Conservation (phyloP, 2,797 vertebrate species). For the Hemibagrus guttatus region DNA sequence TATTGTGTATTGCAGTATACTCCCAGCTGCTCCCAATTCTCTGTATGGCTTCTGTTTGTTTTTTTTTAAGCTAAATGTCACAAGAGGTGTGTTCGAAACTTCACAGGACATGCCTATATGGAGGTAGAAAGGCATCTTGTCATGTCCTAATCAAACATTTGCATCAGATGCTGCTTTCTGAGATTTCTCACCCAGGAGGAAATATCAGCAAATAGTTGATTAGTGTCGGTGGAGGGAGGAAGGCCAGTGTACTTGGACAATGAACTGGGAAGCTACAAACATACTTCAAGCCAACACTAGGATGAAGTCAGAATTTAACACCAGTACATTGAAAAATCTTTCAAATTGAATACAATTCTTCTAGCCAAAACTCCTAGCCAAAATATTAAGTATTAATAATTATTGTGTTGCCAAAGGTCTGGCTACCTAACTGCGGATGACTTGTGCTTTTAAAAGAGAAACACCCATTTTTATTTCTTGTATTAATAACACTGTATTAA, state of each 20-base stretch:
- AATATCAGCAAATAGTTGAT: background rate
- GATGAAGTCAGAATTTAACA: background rate
- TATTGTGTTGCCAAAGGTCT: background rate
- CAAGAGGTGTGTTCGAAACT: background rate
- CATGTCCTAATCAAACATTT: background rate
- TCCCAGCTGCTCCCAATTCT: background rate
- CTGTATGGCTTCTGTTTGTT: background rate
- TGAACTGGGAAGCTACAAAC: background rate
- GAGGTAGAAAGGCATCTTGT: background rate
- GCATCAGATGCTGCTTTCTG: background rate
- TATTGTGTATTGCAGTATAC: background rate
- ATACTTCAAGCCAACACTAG: background rate
- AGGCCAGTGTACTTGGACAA: background rate
- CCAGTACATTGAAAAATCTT: background rate
- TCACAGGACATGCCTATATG: background rate
- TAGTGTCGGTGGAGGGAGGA: background rate
- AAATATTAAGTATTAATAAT: background rate
- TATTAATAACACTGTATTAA: background rate
- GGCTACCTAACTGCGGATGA: background rate
- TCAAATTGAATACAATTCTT: background rate
- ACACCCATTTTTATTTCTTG: background rate
- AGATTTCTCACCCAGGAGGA: background rate
- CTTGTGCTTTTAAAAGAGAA: background rate
- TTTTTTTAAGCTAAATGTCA: slow-evolving; percentile 8
- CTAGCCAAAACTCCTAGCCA: background rate